Conservation (phyloP, 2,888 invertebrate genomes). For the Drosophila cyrtoloma region DNA sequence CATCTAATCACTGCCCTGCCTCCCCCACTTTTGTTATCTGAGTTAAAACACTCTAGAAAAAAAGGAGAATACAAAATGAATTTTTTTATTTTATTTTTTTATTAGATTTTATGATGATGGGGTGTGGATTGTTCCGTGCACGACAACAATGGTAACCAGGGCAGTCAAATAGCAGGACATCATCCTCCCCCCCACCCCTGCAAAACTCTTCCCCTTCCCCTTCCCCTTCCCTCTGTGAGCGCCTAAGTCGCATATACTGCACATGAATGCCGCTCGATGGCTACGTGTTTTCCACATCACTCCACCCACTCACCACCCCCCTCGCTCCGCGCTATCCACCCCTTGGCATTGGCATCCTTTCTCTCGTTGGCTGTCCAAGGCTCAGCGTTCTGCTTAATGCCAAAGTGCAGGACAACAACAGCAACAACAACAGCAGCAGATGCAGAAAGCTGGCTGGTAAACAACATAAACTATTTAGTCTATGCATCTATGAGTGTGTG, state of each 20-base stretch:
- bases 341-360: constrained; percentile 64
- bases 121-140: constrained; percentile 15
- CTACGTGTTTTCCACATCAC: constrained; percentile 50
- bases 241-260: constrained; percentile 44
- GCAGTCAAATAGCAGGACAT: constrained; percentile 67
- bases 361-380: constrained; percentile 45
- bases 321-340: not conserved
- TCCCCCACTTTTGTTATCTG: not conserved
- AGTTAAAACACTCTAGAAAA: constrained; percentile 1
- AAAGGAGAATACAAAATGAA: constrained; percentile 8
- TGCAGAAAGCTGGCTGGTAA: constrained; percentile 63
- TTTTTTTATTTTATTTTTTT: constrained; percentile 32
- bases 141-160: constrained; percentile 68
- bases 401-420: constrained; percentile 58
- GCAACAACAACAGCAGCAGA: constrained; percentile 23
- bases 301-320: not conserved
- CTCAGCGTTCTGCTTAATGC: constrained; percentile 60
- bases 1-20: not conserved
- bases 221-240: not conserved
- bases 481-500: constrained; percentile 45
- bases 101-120: constrained; percentile 32
- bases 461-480: constrained; percentile 80
- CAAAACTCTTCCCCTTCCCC: not conserved
- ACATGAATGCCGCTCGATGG: constrained; percentile 64
- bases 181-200: constrained; percentile 8